Percentiles rank a stretch among this genome's conserved stretches.
phyloP scores from a whole-genome alignment of 2,888 invertebrate species.

The Sthenelais limicola region DNA sequence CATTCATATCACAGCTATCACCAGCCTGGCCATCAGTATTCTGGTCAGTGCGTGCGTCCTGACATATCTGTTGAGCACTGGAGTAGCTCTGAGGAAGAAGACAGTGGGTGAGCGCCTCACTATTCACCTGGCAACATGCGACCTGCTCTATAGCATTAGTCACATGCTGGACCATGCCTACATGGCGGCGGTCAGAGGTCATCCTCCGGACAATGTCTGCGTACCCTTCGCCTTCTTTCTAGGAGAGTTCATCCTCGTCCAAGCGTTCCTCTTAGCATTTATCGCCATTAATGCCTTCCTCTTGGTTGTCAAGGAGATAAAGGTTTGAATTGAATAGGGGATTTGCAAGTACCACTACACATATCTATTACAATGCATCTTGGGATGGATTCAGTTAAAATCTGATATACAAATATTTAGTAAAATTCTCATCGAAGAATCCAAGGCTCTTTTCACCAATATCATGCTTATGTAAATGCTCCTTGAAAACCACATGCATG shows the following conservation, averaged over 20 bases:
- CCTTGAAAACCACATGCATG: too few relatives aligned
- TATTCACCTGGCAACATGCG: slow-evolving; percentile 22
- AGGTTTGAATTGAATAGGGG: too few relatives aligned
- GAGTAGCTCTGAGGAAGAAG: slow-evolving; percentile 14
- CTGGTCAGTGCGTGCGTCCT: slow-evolving; percentile 6
- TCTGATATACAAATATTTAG: too few relatives aligned
- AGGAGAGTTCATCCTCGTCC: slow-evolving; percentile 44
- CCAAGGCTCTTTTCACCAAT: too few relatives aligned
- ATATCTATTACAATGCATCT: too few relatives aligned
- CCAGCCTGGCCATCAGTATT: slow-evolving; percentile 17
- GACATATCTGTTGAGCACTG: background rate
- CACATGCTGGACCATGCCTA: slow-evolving; percentile 47
- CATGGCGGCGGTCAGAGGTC: slow-evolving; percentile 39
- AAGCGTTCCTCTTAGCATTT: slow-evolving; percentile 44
- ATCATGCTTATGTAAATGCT: too few relatives aligned
- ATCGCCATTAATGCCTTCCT: slow-evolving; percentile 46
- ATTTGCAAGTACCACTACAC: too few relatives aligned
- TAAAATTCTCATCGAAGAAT: too few relatives aligned
- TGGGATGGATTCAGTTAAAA: too few relatives aligned
- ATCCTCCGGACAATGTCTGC: slow-evolving; percentile 43
- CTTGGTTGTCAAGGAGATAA: slow-evolving; percentile 43
- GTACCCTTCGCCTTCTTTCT: slow-evolving; percentile 44
- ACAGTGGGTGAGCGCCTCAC: slow-evolving; percentile 24
- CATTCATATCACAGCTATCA: slow-evolving; percentile 21
- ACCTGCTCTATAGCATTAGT: slow-evolving; percentile 15